Evolutionary conservation across 2,888 invertebrate genomes (phyloP).

Genomic region (Cerastoderma edule): DNA sequence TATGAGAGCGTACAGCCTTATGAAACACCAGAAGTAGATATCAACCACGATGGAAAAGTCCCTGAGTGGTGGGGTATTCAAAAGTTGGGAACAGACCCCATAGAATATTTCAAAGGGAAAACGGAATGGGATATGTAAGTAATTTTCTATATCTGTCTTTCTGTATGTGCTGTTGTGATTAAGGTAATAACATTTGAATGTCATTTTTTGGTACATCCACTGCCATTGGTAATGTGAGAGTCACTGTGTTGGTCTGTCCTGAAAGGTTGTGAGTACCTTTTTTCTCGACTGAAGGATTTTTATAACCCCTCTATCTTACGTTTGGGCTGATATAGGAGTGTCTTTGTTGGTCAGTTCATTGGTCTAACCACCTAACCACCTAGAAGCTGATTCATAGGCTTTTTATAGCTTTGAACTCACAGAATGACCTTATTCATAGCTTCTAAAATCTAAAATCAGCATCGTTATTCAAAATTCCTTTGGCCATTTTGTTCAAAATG

Average conservation of each 20-base stretch:
- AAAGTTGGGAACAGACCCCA: background rate
- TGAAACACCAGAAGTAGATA: slow-evolving; percentile 23
- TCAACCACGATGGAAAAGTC: slow-evolving; percentile 19
- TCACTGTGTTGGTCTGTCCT: background rate
- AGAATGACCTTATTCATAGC: too few species aligned
- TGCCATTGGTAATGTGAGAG: background rate
- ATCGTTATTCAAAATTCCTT: too few species aligned
- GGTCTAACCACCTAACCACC: too few species aligned
- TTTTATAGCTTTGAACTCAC: too few species aligned
- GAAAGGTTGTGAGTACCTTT: too few species aligned
- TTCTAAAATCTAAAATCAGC: too few species aligned
- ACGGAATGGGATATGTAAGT: slow-evolving; percentile 33
- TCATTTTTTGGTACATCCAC: background rate
- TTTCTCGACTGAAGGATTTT: too few species aligned
- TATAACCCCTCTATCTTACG: too few species aligned
- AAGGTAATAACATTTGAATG: background rate
- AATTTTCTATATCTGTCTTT: background rate
- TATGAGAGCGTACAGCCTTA: slow-evolving; percentile 19
- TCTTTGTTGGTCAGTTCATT: too few species aligned
- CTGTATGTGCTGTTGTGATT: background rate
- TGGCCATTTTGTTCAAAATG: too few species aligned
- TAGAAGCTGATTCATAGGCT: too few species aligned
- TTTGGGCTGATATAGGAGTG: too few species aligned
- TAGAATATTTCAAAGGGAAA: slow-evolving; percentile 27
- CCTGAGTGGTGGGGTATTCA: slow-evolving; percentile 48